Evolutionary conservation across 2,797 vertebrate genomes (phyloP), one percentile per base, ranked within the genome.

Genomic region (Nothura maculosa): DNA sequence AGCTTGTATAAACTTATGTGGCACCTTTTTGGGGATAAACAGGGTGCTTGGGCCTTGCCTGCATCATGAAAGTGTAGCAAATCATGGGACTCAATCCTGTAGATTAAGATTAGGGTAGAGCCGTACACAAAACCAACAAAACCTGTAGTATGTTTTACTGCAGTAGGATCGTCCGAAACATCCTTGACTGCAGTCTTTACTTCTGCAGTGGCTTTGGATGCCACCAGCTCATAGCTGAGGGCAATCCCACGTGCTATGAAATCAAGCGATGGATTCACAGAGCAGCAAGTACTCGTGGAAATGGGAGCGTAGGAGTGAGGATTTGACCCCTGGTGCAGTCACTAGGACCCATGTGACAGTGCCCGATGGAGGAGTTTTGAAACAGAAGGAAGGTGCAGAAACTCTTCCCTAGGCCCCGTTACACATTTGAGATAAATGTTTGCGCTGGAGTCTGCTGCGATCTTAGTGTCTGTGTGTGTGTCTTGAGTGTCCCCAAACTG

Each of bases 201-300:
- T 91, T 77, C 45, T 85, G n/a, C 61, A 30, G 20, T 68, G 76
- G 28, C 25, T 80, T 91, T 67, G 81, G 38, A 43, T 80, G 32
- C 38, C 60, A 9, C 62, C 43, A 60, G 62, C 60, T 63, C 30
- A 19, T 82, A 87, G 72, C 68, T 75, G 68, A 90, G 85, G 22
- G 25, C 72, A 87, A 9, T n/a, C 73, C 62, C 50, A 4, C 61
- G 27, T 84, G 62, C 69, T 85, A 4, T 30, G 70, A 93, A 81
- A 63, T 70, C 15, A 55, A 85, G 36, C 14, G 32, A 61, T 20
- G 69, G 76, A 87, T 87, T 73, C 43, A 87, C 83, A 63, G 34
- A 36, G 64, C 50, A 61, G 76, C 66, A 81, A 60, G 17, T 58
- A 34, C 17, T 90, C 9, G 1, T 1, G 55, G 80, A 84, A 89